These are phyloP conservation scores for Eueremaeus valkanovi DNA, from an alignment of 2,888 invertebrate species.

Conservation along the genomic window DNA sequence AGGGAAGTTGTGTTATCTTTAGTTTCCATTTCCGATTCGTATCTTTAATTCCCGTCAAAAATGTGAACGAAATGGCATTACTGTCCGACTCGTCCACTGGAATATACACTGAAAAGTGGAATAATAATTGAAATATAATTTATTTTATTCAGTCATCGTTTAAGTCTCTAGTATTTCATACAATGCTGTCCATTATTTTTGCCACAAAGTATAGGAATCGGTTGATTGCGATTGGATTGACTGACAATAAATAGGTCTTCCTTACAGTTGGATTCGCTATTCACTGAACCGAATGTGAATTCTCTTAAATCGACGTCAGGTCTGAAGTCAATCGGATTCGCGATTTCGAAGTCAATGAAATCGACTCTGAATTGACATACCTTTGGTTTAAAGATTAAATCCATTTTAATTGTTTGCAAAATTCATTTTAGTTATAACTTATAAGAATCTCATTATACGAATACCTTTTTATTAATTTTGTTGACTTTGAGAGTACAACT, in stretches of 20 bases:
- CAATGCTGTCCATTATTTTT: constrained; percentile 47
- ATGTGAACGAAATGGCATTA: not conserved
- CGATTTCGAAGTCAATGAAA: constrained; percentile 9
- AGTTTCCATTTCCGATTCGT: not conserved
- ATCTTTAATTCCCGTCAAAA: constrained; percentile 6
- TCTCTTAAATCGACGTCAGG: not conserved
- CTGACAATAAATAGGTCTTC: constrained; percentile 6
- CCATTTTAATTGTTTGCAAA: not conserved
- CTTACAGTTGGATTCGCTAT: constrained; percentile 26
- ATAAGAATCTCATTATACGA: not conserved
- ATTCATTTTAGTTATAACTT: no score
- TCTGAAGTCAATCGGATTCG: not conserved
- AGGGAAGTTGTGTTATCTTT: constrained; percentile 23
- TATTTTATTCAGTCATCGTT: not conserved
- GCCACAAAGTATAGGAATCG: constrained; percentile 45
- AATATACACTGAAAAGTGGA: constrained; percentile 26
- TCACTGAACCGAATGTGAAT: not conserved
- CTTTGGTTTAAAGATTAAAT: not conserved
- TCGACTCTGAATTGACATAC: not conserved
- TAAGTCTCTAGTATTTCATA: not conserved
- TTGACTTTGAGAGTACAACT: constrained; percentile 11
- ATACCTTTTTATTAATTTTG: not conserved
- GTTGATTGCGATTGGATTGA: constrained; percentile 29
- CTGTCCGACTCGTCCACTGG: constrained; percentile 13
- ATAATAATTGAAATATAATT: not conserved